phyloP scores from a whole-genome alignment of 2,797 vertebrate genomes.

The Rousettus madagascariensis region DNA sequence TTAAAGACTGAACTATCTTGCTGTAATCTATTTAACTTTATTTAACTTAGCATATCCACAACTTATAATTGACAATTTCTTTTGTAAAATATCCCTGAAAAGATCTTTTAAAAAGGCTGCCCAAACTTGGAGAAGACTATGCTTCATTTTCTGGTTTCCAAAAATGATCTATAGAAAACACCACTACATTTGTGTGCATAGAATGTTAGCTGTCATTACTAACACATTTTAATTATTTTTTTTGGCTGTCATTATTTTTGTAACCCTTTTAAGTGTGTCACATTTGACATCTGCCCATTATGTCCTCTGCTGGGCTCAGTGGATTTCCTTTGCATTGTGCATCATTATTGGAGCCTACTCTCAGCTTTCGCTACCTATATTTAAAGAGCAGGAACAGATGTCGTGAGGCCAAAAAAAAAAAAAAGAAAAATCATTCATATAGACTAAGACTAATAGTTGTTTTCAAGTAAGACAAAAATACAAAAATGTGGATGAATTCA shows the following conservation, averaged over 20 bases:
- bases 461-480: conserved; percentile 18
- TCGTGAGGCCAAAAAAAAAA: neutral
- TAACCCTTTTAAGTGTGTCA: neutral
- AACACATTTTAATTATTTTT: neutral
- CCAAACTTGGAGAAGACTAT: neutral
- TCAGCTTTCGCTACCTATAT: neutral
- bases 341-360: neutral
- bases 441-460: neutral
- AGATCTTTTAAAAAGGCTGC: neutral
- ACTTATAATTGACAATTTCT: neutral
- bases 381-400: neutral
- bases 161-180: neutral
- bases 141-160: neutral
- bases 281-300: neutral
- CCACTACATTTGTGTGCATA: neutral
- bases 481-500: neutral
- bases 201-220: neutral
- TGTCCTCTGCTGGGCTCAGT: neutral
- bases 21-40: neutral
- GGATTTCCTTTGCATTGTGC: neutral
- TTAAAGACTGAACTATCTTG: neutral
- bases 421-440: neutral
- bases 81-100: neutral
- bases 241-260: neutral
- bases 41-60: neutral